Evolutionary conservation across 2,888 invertebrate genomes (phyloP), one percentile per base, ranked within the genome.

Genomic region (Drosophila monieri): DNA sequence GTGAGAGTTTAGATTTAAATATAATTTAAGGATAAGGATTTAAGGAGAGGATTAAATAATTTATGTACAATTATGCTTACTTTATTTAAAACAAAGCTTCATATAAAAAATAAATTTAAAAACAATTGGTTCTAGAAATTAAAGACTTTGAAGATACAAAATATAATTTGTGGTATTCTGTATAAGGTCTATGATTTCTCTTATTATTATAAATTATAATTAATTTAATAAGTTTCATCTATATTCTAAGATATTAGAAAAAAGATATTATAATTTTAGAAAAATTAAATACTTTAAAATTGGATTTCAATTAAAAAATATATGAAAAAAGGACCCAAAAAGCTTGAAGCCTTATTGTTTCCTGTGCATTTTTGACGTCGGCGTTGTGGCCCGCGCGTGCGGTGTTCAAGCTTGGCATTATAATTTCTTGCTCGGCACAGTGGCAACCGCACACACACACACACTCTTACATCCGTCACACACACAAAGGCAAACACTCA

Each of bases 341-440:
- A 3, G 1, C 0, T n/a, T n/a, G n/a, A n/a, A n/a, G n/a, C 3
- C 14, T 37, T 37, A 15, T 9, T 39, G 14, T 41, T 80, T 65
- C 35, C 74, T 65, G 85, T 84, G 85, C 76, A 73, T n/a, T 39
- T 18, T 25, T 6, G 47, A 18, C 51, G 15, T 32, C 41, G 69
- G 41, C 60, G 60, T 54, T 54, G 57, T 58, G 43, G 47, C 58
- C 68, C 66, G 77, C 79, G 84, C 80, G 78, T 84, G 80, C 80
- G 73, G 76, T 83, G 81, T 67, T 84, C 80, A 78, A 73, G 80
- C 81, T 77, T 87, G 86, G 81, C 81, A 88, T 84, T 87, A 88
- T 89, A 87, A 87, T 89, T 89, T 87, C 87, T 88, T 80, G 85
- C 85, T 77, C 78, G 78, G 78, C 80, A 77, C 80, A 79, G 80